Base-by-base conservation (phyloP, 2,888 invertebrate species). In the Xylota sylvarum region DNA sequence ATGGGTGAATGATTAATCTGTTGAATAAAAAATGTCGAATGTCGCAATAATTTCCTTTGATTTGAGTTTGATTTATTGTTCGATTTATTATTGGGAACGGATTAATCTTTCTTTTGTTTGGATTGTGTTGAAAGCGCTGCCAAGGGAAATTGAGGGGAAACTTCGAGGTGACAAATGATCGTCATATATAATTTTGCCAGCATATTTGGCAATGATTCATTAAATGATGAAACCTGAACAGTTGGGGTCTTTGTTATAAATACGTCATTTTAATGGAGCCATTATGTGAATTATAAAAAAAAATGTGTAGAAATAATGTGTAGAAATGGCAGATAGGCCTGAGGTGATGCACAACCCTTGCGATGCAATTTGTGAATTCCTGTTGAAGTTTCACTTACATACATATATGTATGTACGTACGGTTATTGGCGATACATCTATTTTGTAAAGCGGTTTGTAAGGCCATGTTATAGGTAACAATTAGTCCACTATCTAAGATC, bases 21-120 rank as follows among this genome's bases (percentile, higher is more conserved):
- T 62, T 62, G 62, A 84, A 79, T 79, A 72, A 77, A 77, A 73
- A 67, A 64, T 65, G 19, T 69, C 48, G 55, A 81, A 72, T 86
- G 76, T 81, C 81, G 67, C 77, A 77, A 81, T 86, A 52, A 86
- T 77, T 86, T 76, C 58, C 46, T 60, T 80, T 74, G 64, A 52
- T 77, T 72, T 52, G 76, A 58, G 56, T 72, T 81, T 85, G 85
- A 86, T 86, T 67, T 77, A 86, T 86, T 67, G 70, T 12, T 86
- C 70, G 65, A 74, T 67, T 67, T 77, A 82, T 77, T 77, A 77
- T 67, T 72, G 72, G 46, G 60, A 86, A 77, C 55, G 60, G 65
- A 82, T 86, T 67, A 65, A 70, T 85, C 46, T 70, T 72, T 67
- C 72, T 60, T 86, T 82, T 81, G 82, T 72, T 81, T 60, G 43